phyloP scores from a whole-genome alignment of 1,140 invertebrate species.

The Euwallacea fornicatus region DNA sequence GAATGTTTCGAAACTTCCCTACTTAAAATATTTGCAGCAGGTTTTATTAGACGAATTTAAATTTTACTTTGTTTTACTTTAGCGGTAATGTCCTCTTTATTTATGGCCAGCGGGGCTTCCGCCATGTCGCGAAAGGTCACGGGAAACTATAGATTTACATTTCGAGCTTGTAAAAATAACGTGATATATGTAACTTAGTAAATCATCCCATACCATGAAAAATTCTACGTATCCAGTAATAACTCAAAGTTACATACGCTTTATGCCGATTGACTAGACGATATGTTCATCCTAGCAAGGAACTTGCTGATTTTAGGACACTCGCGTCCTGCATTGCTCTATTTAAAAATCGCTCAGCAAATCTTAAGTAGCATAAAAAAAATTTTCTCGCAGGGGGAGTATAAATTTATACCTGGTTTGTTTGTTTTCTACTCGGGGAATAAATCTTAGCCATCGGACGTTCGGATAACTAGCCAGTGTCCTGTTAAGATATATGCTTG shows the following conservation, averaged over 20 bases:
- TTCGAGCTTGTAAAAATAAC: slow-evolving; percentile 13
- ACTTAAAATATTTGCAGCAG: slow-evolving; percentile 20
- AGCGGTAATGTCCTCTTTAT: not conserved
- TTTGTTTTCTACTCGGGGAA: slow-evolving; percentile 44
- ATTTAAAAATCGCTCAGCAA: too few species aligned
- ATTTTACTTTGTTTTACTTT: slow-evolving; percentile 9
- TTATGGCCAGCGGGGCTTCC: not conserved
- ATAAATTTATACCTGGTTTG: slow-evolving; percentile 47
- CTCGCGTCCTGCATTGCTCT: too few species aligned
- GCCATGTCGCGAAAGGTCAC: slow-evolving; percentile 1
- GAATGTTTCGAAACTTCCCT: slow-evolving; percentile 18
- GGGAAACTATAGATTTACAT: slow-evolving; percentile 9
- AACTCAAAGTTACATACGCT: slow-evolving; percentile 18
- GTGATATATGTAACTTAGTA: slow-evolving; percentile 23
- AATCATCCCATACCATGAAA: slow-evolving; percentile 20
- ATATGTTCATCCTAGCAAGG: not conserved
- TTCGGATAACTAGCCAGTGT: slow-evolving; percentile 48
- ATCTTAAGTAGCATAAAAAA: too few species aligned
- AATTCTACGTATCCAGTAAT: slow-evolving; percentile 27
- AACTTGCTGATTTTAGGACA: not conserved
- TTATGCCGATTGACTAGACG: slow-evolving; percentile 12
- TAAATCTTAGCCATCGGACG: slow-evolving; percentile 44
- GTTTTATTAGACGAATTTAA: slow-evolving; percentile 20
- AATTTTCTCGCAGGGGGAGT: not conserved
- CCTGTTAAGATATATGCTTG: slow-evolving; percentile 51